These are phyloP conservation scores for Scaeva pyrastri DNA, from an alignment of 2,888 invertebrate species.

Conservation along the genomic window DNA sequence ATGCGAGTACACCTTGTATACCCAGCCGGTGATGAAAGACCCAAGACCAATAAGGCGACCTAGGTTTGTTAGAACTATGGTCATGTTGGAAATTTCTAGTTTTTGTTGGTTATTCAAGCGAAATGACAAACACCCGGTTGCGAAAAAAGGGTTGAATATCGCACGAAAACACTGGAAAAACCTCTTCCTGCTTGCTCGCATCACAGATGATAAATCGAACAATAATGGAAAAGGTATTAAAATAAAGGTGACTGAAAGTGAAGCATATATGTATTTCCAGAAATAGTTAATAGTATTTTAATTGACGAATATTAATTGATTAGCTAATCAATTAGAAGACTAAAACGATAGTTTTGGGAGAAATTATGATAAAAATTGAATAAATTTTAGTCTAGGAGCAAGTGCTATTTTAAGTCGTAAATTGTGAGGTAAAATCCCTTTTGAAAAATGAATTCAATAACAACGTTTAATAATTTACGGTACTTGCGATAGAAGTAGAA, in stretches of 20 bases:
- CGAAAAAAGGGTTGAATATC: conserved; percentile 35
- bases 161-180: conserved; percentile 52
- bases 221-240: not conserved
- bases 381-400: no score
- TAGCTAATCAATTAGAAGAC: conserved; percentile 7
- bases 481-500: no score
- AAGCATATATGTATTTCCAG: not conserved
- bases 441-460: no score
- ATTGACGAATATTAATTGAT: not conserved
- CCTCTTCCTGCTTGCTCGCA: conserved; percentile 41
- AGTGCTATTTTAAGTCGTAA: no score
- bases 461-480: no score
- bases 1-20: conserved; percentile 76
- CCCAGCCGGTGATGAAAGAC: conserved; percentile 77
- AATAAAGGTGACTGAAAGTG: not conserved
- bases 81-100: conserved; percentile 17
- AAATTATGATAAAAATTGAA: no score
- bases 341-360: no score
- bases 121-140: conserved; percentile 55
- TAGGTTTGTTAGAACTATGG: conserved; percentile 60
- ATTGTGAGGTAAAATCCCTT: no score
- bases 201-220: not conserved
- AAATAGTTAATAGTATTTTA: conserved; percentile 18
- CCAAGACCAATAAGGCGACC: conserved; percentile 63
- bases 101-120: conserved; percentile 39